Conservation (phyloP, 2,888 invertebrate genomes). For the Lepidochitona cinerea region DNA sequence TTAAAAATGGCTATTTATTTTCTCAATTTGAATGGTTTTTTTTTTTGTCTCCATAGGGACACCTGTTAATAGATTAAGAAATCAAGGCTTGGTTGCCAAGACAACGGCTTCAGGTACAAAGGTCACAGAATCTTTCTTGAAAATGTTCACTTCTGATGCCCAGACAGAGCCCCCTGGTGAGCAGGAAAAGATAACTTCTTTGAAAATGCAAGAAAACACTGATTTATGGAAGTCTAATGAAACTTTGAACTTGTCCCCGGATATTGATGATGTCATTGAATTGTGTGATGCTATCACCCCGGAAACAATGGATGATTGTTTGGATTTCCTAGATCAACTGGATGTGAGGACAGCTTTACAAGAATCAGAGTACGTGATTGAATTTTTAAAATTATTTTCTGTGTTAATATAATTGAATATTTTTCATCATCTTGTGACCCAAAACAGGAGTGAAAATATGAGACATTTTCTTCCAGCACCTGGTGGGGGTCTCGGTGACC, state of each 20-base stretch:
- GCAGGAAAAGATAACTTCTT: not conserved
- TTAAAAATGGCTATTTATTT: no score
- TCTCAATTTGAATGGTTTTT: no score
- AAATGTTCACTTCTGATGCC: not conserved
- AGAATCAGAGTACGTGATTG: constrained; percentile 65
- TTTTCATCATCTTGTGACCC: no score
- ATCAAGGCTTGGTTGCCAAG: not conserved
- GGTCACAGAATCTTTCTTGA: not conserved
- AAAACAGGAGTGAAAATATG: no score
- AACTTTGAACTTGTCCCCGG: not conserved
- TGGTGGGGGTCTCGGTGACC: no score
- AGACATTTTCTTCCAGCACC: no score
- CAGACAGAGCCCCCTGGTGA: not conserved
- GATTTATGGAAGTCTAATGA: not conserved
- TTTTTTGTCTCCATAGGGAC: no score
- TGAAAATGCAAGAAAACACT: not conserved
- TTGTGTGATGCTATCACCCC: constrained; percentile 19
- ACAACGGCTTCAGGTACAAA: not conserved
- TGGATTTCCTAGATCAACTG: constrained; percentile 57
- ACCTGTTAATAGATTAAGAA: no score
- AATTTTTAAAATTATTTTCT: not conserved
- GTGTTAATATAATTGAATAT: not conserved
- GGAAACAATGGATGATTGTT: constrained; percentile 62
- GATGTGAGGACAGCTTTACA: constrained; percentile 52
- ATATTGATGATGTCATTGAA: not conserved